phyloP scores from a whole-genome alignment of 2,113 vertebrate genomes.

The Nannobrachium achirus region DNA sequence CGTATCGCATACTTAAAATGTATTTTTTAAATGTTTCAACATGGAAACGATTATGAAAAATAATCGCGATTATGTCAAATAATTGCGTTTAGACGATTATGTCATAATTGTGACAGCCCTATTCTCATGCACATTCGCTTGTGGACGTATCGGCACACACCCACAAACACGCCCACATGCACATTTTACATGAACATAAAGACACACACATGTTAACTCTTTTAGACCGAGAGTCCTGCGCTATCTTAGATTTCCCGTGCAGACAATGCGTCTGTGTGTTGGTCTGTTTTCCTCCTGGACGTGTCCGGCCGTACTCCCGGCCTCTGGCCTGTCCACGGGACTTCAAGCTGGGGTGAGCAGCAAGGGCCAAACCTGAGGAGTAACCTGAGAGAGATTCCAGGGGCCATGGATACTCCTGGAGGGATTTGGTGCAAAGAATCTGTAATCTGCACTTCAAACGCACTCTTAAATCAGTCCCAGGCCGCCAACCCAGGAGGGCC shows the following conservation, averaged over 20 bases:
- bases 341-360: slow-evolving; percentile 66
- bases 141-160: not conserved
- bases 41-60: too few relatives aligned
- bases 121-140: not conserved
- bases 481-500: slow-evolving; percentile 78
- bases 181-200: slow-evolving; percentile 11
- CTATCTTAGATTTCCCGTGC: not conserved
- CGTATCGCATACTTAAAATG: too few relatives aligned
- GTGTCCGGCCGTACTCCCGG: slow-evolving; percentile 33
- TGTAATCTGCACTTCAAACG: slow-evolving; percentile 86
- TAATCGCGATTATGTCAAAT: too few relatives aligned
- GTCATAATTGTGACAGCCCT: too few relatives aligned
- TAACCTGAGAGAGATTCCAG: slow-evolving; percentile 85
- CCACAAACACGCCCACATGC: slow-evolving; percentile 9
- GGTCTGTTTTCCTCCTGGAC: not conserved
- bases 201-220: not conserved
- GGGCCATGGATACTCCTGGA: slow-evolving; percentile 85
- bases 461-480: slow-evolving; percentile 86
- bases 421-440: slow-evolving; percentile 86
- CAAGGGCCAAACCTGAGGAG: slow-evolving; percentile 64
- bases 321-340: slow-evolving; percentile 55
- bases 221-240: not conserved
- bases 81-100: too few relatives aligned
- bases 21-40: too few relatives aligned
- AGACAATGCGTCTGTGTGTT: slow-evolving; percentile 18